Evolutionary conservation across 2,797 vertebrate genomes (phyloP).

Genomic region (Hapalemur alaotrensis): DNA sequence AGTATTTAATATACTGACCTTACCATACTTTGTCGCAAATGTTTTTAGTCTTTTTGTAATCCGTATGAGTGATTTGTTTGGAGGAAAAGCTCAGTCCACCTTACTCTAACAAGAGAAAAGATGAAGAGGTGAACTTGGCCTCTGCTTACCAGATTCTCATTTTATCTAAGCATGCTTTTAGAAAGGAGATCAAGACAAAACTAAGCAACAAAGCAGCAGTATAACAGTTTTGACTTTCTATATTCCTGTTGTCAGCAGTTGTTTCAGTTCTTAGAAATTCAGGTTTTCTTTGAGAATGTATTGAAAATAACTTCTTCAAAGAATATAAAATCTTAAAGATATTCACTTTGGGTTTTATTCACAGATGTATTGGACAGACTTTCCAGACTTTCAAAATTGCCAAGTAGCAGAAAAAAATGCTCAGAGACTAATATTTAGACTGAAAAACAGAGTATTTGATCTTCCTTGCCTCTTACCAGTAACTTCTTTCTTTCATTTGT

Average conservation of each 20-base stretch:
- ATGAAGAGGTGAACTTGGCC: not conserved
- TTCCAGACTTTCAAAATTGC: not conserved
- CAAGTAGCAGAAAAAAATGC: not conserved
- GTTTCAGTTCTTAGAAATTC: not conserved
- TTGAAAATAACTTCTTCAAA: not conserved
- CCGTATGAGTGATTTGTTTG: not conserved
- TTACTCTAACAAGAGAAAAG: not conserved
- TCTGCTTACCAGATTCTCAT: not conserved
- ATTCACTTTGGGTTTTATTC: not conserved
- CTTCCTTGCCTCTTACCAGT: not conserved
- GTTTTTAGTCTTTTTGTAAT: not conserved
- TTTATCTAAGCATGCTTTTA: not conserved
- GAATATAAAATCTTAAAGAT: not conserved
- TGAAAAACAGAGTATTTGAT: not conserved
- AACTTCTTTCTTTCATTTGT: slow-evolving; percentile 1
- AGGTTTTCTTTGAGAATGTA: not conserved
- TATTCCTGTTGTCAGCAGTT: not conserved
- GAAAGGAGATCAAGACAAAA: not conserved
- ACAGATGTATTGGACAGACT: not conserved
- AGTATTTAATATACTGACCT: not conserved
- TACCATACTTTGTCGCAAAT: not conserved
- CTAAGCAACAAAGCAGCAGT: not conserved
- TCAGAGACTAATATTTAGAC: not conserved
- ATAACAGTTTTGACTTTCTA: not conserved
- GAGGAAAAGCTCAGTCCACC: not conserved